These are phyloP conservation scores for Antechinus flavipes DNA, from an alignment of 2,113 vertebrate genomes.

Conservation along the genomic window DNA sequence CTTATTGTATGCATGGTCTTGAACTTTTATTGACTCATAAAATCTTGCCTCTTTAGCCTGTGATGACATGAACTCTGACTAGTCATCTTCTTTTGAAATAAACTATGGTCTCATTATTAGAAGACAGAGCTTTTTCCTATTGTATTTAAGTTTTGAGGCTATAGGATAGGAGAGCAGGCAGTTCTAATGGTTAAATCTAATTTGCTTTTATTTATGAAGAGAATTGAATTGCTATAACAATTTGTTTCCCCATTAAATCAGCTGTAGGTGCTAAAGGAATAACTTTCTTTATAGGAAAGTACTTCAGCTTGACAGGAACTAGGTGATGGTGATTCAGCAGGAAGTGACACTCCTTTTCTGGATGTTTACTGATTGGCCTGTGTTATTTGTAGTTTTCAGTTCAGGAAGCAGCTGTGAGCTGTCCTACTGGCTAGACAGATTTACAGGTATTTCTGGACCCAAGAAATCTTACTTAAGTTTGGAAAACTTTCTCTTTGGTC, in stretches of 20 bases:
- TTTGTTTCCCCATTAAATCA: background rate
- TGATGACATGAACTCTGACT: constrained; percentile 18
- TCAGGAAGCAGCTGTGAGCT: constrained; percentile 58
- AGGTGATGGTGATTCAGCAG: constrained; percentile 17
- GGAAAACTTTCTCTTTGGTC: background rate
- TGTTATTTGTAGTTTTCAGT: background rate
- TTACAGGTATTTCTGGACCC: background rate
- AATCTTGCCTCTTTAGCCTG: background rate
- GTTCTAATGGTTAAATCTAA: background rate
- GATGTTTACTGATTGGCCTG: constrained; percentile 52
- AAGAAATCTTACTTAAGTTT: background rate
- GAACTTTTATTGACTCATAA: background rate
- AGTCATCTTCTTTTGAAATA: background rate
- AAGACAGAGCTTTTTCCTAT: background rate
- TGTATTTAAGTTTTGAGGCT: background rate
- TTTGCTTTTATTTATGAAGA: background rate
- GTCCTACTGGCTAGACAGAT: background rate
- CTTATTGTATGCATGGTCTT: background rate
- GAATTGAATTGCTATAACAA: background rate
- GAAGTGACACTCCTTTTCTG: background rate
- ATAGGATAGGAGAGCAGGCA: fast-evolving
- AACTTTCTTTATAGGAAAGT: background rate
- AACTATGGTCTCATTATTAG: background rate
- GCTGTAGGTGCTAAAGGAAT: background rate
- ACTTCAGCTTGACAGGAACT: constrained; percentile 49